phyloP scores from a whole-genome alignment of 1,140 invertebrate genomes.

The Rhizoglyphus robini region DNA sequence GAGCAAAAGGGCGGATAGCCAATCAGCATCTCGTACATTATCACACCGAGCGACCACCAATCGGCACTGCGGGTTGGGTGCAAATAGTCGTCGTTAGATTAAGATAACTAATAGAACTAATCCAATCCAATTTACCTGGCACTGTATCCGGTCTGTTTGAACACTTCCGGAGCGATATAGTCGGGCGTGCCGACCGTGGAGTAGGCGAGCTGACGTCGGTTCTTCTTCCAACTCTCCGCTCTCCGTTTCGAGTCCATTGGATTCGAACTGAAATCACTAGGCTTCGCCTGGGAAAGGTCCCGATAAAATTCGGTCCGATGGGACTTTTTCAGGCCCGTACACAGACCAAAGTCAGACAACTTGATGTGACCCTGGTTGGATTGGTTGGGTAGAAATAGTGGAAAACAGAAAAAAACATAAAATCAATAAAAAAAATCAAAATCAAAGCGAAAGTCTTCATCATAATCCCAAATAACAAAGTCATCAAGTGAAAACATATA shows the following conservation, averaged over 20 bases:
- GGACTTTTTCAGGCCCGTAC: conserved; percentile 96
- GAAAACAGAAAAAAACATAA: not conserved
- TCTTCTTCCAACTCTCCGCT: conserved; percentile 96
- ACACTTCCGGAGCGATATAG: conserved; percentile 97
- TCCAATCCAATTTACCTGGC: not conserved
- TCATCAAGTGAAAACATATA: no score
- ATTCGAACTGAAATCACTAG: conserved; percentile 65
- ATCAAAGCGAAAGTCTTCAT: not conserved
- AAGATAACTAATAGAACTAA: no score
- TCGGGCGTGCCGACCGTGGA: conserved; percentile 97
- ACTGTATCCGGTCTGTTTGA: conserved; percentile 87
- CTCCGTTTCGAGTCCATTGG: conserved; percentile 90
- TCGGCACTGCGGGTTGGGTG: conserved; percentile 73
- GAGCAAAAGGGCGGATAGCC: conserved; percentile 99
- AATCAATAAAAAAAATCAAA: not conserved
- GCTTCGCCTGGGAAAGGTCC: conserved; percentile 89
- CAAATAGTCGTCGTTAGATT: not conserved
- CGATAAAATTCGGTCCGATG: conserved; percentile 98
- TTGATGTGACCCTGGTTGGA: conserved; percentile 80
- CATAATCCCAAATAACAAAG: no score
- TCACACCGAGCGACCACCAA: conserved; percentile 99
- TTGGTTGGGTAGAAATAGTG: not conserved
- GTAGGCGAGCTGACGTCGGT: conserved; percentile 67
- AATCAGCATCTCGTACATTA: conserved; percentile 99
- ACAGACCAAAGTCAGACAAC: conserved; percentile 94